These are phyloP conservation scores for Rallus limicola DNA, from an alignment of 2,113 vertebrate species.

Conservation along the genomic window DNA sequence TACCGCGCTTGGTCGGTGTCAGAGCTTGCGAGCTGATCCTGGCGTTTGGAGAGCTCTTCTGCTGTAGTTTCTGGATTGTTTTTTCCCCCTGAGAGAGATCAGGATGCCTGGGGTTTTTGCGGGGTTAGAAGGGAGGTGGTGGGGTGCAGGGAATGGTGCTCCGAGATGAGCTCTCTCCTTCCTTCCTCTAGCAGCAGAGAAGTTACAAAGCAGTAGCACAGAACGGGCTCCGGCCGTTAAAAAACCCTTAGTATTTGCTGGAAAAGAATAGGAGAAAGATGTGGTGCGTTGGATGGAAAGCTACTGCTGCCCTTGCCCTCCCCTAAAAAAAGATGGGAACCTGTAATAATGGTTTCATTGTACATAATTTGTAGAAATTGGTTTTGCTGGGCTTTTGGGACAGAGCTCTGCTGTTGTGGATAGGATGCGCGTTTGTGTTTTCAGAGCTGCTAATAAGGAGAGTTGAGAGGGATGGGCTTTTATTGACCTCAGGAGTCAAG, in stretches of 20 bases:
- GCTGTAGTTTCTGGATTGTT: too few species aligned
- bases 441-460: not conserved
- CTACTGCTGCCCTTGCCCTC: accelerated
- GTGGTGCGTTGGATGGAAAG: accelerated
- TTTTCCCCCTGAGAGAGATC: accelerated
- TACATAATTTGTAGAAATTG: not conserved
- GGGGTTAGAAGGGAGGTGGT: not conserved
- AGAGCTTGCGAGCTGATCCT: accelerated
- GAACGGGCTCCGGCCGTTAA: not conserved
- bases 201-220: not conserved
- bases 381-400: not conserved
- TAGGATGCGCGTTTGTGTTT: not conserved
- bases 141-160: not conserved
- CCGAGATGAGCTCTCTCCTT: not conserved
- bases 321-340: not conserved
- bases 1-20: accelerated
- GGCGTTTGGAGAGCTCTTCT: not conserved
- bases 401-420: not conserved
- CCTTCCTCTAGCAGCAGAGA: not conserved
- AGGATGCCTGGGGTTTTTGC: too few species aligned
- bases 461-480: not conserved
- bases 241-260: not conserved
- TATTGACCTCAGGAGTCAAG: not conserved
- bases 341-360: not conserved
- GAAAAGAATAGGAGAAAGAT: not conserved